phyloP scores from a whole-genome alignment of 2,888 invertebrate species.

The Rapana venosa region DNA sequence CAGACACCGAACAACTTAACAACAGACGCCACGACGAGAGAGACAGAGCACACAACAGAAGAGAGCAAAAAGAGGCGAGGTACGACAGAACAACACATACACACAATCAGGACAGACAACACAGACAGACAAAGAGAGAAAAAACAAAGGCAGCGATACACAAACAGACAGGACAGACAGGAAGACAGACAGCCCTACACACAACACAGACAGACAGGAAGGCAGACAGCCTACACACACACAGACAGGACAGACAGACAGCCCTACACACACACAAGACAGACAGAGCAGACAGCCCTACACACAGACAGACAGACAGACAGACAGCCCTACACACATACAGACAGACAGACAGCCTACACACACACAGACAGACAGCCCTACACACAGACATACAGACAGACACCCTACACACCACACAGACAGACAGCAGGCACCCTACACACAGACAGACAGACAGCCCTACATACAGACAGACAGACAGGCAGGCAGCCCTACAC shows the following conservation, averaged over 20 bases:
- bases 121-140: not conserved
- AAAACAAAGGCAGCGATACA: not conserved
- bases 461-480: too few relatives aligned
- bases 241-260: not conserved
- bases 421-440: not conserved
- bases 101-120: not conserved
- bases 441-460: not conserved
- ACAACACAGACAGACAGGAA: conserved; percentile 6
- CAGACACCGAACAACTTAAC: too few relatives aligned
- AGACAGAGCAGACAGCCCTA: not conserved
- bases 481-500: not conserved
- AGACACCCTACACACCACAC: not conserved
- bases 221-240: not conserved
- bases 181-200: not conserved
- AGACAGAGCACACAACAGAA: too few relatives aligned
- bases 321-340: not conserved
- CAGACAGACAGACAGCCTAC: not conserved
- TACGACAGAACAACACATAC: not conserved
- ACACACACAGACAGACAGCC: not conserved
- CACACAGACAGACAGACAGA: not conserved
- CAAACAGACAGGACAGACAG: not conserved
- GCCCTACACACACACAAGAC: not conserved
- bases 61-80: too few relatives aligned
- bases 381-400: not conserved
- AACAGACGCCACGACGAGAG: too few relatives aligned